These are phyloP conservation scores for Ariopsis seemanni DNA, from an alignment of 2,113 vertebrate genomes.

Conservation along the genomic window DNA sequence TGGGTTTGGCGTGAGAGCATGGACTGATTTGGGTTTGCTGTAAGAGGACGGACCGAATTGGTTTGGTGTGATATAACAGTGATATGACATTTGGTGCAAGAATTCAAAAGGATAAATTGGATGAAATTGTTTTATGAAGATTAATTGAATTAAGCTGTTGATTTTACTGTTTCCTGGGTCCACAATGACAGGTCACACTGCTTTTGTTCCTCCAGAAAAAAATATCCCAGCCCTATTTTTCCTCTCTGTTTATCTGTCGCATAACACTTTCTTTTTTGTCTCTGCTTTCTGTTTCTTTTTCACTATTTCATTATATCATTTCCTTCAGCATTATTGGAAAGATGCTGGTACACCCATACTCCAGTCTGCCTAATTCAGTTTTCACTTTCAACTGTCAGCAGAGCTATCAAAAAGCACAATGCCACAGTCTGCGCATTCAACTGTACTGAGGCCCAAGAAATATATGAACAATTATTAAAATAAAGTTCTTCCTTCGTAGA, in stretches of 20 bases:
- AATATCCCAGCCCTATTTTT: conserved; percentile 15
- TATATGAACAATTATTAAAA: conserved; percentile 15
- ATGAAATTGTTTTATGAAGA: conserved; percentile 10
- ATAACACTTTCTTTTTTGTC: background rate
- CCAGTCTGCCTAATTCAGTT: conserved; percentile 33
- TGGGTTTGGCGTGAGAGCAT: background rate
- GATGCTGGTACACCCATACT: conserved; percentile 28
- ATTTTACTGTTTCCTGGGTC: conserved; percentile 19
- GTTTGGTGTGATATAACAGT: background rate
- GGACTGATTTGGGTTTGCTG: background rate
- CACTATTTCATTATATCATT: conserved; percentile 3
- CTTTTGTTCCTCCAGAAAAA: conserved; percentile 30
- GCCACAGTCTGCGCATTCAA: background rate
- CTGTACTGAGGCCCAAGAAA: conserved; percentile 2
- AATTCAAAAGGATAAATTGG: background rate
- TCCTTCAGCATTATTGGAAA: conserved; percentile 8
- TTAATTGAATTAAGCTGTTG: conserved; percentile 15
- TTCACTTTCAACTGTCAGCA: conserved; percentile 29
- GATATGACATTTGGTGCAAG: background rate
- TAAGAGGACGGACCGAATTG: background rate
- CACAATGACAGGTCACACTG: conserved; percentile 29
- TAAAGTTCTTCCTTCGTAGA: background rate
- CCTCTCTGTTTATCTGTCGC: conserved; percentile 3
- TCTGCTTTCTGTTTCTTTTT: conserved; percentile 4
- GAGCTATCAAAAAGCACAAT: conserved; percentile 2